A percentile compares a stretch with the other conserved stretches of the same genome.
Evolutionary conservation across 2,888 invertebrate species (phyloP).

Genomic region (Bellardia bayeri): DNA sequence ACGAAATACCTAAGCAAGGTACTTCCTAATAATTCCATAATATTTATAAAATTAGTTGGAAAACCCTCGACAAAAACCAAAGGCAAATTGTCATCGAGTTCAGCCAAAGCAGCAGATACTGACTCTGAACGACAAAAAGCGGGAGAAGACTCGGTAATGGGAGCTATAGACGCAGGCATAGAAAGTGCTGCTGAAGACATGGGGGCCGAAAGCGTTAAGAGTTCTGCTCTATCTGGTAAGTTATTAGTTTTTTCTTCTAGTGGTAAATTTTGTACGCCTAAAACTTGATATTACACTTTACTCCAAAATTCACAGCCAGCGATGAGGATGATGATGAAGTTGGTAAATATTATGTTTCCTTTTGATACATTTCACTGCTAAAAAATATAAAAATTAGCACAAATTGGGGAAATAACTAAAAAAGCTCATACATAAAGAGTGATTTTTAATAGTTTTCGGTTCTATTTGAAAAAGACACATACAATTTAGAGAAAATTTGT

Average conservation of each 20-base stretch:
- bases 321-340: conserved; percentile 83
- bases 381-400: background rate
- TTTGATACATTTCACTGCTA: background rate
- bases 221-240: conserved; percentile 74
- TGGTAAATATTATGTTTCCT: conserved; percentile 79
- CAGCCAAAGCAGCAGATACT: background rate
- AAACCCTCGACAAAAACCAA: conserved; percentile 2
- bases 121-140: conserved; percentile 11
- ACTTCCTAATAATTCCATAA: background rate
- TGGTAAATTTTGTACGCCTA: background rate
- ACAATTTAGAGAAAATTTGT: no score
- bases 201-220: conserved; percentile 78
- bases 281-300: conserved; percentile 13
- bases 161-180: conserved; percentile 69
- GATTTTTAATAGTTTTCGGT: no score
- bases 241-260: background rate
- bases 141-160: conserved; percentile 26
- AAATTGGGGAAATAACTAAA: background rate
- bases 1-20: no score
- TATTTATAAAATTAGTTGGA: background rate
- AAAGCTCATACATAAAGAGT: background rate
- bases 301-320: conserved; percentile 78
- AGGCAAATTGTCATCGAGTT: conserved; percentile 1
- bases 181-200: conserved; percentile 77
- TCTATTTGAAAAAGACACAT: no score